phyloP scores from a whole-genome alignment of 2,797 vertebrate genomes.

The Hypotaenidia philippensis region DNA sequence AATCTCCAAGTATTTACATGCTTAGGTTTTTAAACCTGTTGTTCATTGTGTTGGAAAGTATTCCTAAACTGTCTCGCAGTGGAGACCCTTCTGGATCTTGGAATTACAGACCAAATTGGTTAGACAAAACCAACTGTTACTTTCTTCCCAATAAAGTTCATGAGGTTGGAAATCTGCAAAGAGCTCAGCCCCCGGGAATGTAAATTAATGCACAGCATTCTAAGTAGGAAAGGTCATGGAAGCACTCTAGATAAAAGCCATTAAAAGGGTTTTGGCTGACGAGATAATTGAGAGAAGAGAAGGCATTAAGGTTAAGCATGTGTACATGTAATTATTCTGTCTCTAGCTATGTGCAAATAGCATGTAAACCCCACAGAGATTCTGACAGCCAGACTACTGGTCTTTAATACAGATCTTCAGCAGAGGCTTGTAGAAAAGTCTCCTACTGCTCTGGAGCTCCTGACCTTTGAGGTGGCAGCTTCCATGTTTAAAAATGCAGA shows the following conservation, averaged over 20 bases:
- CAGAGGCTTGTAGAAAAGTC: background rate
- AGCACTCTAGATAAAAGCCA: constrained; percentile 57
- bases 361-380: background rate
- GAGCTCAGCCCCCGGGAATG: background rate
- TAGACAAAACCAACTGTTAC: constrained; percentile 15
- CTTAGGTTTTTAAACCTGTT: constrained; percentile 14
- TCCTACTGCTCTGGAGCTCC: background rate
- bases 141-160: constrained; percentile 22
- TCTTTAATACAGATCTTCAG: background rate
- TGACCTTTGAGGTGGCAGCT: background rate
- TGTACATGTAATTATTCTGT: background rate
- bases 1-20: background rate
- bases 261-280: constrained; percentile 42
- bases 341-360: constrained; percentile 35
- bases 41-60: background rate
- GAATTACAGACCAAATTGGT: constrained; percentile 10
- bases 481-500: background rate
- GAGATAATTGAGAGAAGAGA: constrained; percentile 37
- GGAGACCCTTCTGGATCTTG: background rate
- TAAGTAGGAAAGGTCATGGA: constrained; percentile 64
- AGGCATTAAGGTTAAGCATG: constrained; percentile 27
- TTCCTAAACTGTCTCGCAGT: background rate
- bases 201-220: constrained; percentile 39
- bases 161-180: background rate
- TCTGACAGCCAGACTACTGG: background rate